Conservation (phyloP, 2,113 vertebrate genomes). For the Alexandromys fortis region DNA sequence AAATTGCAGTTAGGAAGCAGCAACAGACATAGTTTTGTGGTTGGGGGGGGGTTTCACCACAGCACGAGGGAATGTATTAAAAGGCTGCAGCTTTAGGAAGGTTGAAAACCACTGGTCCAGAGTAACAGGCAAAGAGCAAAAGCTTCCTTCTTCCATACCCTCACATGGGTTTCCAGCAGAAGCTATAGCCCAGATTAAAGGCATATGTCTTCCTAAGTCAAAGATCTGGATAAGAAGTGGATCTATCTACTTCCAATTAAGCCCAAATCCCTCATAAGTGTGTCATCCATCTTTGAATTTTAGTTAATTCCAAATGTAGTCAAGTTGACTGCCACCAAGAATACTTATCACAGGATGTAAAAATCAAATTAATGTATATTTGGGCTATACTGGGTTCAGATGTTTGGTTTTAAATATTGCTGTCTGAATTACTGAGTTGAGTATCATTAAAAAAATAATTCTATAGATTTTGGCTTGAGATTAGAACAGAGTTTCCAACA, state of each 20-base stretch:
- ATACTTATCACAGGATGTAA: not conserved
- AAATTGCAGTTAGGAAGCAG: not conserved
- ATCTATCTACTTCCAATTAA: not conserved
- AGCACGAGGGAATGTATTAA: not conserved
- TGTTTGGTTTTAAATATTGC: not conserved
- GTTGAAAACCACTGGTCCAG: not conserved
- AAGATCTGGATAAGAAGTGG: not conserved
- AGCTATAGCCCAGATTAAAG: no score
- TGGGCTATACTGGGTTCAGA: not conserved
- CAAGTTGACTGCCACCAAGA: not conserved
- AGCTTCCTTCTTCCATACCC: not conserved
- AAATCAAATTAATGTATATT: not conserved
- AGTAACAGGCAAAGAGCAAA: not conserved
- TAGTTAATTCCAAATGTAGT: not conserved
- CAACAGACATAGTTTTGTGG: not conserved
- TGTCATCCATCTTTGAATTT: not conserved
- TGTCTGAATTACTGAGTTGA: not conserved
- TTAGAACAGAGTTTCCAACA: not conserved
- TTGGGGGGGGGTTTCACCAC: not conserved
- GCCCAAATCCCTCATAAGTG: not conserved
- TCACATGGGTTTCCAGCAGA: not conserved
- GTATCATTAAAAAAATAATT: not conserved
- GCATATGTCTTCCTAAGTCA: not conserved
- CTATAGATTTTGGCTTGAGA: not conserved
- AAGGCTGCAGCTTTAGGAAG: not conserved